These are phyloP conservation scores for Leontopithecus rosalia DNA, from an alignment of 2,797 vertebrate genomes.

Conservation along the genomic window DNA sequence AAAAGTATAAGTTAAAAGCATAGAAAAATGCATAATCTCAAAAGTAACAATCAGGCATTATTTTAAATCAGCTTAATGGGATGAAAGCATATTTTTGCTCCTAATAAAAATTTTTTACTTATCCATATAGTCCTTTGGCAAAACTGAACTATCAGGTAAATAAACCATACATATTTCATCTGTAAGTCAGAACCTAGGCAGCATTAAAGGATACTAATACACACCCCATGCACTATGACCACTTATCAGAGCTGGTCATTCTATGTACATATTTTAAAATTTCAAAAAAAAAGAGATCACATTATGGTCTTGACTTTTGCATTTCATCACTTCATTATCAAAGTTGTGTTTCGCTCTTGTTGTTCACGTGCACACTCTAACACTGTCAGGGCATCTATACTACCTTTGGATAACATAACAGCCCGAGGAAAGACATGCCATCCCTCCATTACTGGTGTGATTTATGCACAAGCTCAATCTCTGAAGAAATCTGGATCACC, in stretches of 20 bases:
- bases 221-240: constrained; percentile 83
- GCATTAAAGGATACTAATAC: constrained; percentile 78
- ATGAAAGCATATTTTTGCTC: constrained; percentile 62
- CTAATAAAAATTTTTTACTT: constrained; percentile 68
- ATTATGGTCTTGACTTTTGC: constrained; percentile 71
- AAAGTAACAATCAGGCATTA: constrained; percentile 47
- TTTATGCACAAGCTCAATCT: constrained; percentile 16
- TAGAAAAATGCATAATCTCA: constrained; percentile 1
- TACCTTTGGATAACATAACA: not conserved
- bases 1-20: not conserved
- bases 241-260: constrained; percentile 77
- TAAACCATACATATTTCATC: constrained; percentile 81
- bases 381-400: constrained; percentile 52
- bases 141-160: constrained; percentile 83
- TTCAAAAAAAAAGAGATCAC: constrained; percentile 80
- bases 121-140: constrained; percentile 77
- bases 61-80: constrained; percentile 49
- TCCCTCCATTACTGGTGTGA: not conserved
- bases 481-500: constrained; percentile 41
- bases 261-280: constrained; percentile 81
- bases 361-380: constrained; percentile 54
- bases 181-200: constrained; percentile 81
- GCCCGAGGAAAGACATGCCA: constrained; percentile 13
- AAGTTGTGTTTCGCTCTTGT: constrained; percentile 60
- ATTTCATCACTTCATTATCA: constrained; percentile 66